Percentiles rank a stretch among this genome's conserved stretches.
These are phyloP conservation scores for Myotis pilosus DNA, from an alignment of 2,797 vertebrate species.

Conservation along the genomic window DNA sequence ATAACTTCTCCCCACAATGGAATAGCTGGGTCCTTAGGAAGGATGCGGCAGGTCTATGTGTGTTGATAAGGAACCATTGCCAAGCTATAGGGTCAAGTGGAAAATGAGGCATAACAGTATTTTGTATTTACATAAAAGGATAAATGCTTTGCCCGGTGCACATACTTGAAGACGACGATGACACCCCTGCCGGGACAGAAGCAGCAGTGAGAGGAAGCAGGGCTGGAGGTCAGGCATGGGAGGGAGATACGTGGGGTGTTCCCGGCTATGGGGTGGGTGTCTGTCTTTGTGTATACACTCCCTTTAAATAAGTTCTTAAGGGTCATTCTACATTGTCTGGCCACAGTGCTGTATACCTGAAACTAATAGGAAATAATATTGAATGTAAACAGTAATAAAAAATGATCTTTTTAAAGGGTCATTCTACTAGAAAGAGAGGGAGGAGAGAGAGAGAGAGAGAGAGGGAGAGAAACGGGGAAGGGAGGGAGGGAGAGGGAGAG, in stretches of 20 bases:
- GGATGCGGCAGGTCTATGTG: background rate
- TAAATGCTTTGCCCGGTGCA: background rate
- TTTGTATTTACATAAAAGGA: background rate
- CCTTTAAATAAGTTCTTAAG: background rate
- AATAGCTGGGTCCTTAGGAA: background rate
- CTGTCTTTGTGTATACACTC: background rate
- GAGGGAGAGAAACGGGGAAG: background rate
- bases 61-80: background rate
- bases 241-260: background rate
- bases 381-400: background rate
- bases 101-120: background rate
- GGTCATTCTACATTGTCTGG: background rate
- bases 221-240: background rate
- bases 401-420: background rate
- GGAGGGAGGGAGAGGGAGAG: no score
- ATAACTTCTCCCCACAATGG: background rate
- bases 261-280: background rate
- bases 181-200: no score
- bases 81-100: background rate
- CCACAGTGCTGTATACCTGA: background rate
- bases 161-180: background rate
- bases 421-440: background rate
- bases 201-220: background rate
- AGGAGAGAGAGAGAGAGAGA: background rate
- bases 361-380: background rate